phyloP scores from a whole-genome alignment of 2,797 vertebrate genomes.

The Sphenopsis melanotis region DNA sequence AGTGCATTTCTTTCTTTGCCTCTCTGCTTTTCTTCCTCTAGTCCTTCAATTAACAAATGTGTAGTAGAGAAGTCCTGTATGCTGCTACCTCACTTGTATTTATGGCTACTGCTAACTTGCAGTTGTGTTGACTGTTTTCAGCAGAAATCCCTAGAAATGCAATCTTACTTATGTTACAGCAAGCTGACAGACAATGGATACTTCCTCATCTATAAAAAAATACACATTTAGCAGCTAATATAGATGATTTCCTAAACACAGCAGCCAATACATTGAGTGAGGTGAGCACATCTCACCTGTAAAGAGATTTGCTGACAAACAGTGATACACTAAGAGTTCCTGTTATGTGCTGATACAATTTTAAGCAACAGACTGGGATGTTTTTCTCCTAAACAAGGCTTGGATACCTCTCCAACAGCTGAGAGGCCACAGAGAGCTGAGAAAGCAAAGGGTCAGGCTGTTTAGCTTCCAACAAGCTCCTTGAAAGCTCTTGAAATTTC shows the following conservation, averaged over 20 bases:
- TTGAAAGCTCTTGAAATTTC: background rate
- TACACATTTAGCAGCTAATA: background rate
- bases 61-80: background rate
- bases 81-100: background rate
- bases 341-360: background rate
- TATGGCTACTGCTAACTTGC: background rate
- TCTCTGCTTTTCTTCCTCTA: background rate
- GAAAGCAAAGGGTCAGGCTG: background rate
- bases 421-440: background rate
- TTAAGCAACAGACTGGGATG: background rate
- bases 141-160: background rate
- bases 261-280: background rate
- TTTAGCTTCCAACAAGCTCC: background rate
- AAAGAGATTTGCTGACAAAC: background rate
- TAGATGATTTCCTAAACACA: background rate
- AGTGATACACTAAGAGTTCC: fast-evolving
- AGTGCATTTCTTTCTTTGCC: background rate
- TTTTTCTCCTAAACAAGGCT: background rate
- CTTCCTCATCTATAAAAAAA: background rate
- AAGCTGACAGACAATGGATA: background rate
- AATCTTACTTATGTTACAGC: background rate
- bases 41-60: background rate
- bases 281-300: background rate
- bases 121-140: background rate
- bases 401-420: background rate